phyloP scores from a whole-genome alignment of 1,140 invertebrate species.

The Bombus balteatus region DNA sequence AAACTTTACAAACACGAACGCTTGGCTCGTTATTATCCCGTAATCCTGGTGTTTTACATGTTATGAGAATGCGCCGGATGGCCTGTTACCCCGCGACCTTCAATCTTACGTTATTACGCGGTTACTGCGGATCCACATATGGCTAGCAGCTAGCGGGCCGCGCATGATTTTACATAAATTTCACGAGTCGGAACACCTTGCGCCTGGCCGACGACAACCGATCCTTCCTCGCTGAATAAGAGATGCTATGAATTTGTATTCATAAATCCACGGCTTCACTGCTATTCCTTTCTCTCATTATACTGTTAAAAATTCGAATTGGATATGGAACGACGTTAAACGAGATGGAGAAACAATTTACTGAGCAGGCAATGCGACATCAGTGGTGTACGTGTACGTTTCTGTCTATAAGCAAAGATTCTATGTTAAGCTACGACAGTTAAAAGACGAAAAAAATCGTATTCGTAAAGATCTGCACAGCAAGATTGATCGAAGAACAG shows the following conservation, averaged over 20 bases:
- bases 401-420: too few relatives aligned
- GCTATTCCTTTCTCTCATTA: neutral
- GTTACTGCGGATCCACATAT: slow-evolving; percentile 45
- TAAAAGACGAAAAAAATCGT: too few relatives aligned
- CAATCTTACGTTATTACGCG: slow-evolving; percentile 76
- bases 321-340: neutral
- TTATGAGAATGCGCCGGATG: slow-evolving; percentile 74
- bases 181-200: slow-evolving; percentile 56
- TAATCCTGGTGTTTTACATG: slow-evolving; percentile 81
- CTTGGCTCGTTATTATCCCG: slow-evolving; percentile 72
- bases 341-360: neutral
- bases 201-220: slow-evolving; percentile 19
- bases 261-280: neutral
- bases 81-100: slow-evolving; percentile 72
- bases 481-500: too few relatives aligned
- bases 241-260: neutral
- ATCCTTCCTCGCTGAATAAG: slow-evolving; percentile 1
- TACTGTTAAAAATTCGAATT: neutral
- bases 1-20: slow-evolving; percentile 62
- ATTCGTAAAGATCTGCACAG: too few relatives aligned
- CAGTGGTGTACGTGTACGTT: too few relatives aligned
- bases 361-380: too few relatives aligned
- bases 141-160: slow-evolving; percentile 10
- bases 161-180: slow-evolving; percentile 76
- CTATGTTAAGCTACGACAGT: too few relatives aligned